Evolutionary conservation across 2,888 invertebrate genomes (phyloP), one percentile per base, ranked within the genome.

Genomic region (Hyposoter didymator): DNA sequence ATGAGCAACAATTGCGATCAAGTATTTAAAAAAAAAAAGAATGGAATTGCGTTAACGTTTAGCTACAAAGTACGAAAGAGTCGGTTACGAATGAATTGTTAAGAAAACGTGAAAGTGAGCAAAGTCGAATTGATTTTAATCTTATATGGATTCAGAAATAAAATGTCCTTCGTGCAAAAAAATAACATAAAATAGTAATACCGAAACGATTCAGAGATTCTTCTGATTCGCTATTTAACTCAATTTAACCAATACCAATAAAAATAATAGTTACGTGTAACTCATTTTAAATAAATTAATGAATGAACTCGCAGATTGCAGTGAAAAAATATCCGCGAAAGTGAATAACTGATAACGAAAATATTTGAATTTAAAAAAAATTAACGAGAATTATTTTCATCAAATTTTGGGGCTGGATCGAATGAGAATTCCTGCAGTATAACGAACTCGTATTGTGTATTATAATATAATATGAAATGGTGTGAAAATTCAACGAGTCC

Each of bases 121-220:
- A 35, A 78, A 75, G 85, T 73, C 69, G 79, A 80, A 85, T 52
- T 69, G 66, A 82, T 82, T 84, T 84, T 73, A 80, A 86, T 79
- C 72, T 52, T 6, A 62, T 82, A 80, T 45, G 81, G 74, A 72
- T 80, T 70, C 78, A 70, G 64, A 69, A 59, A 59, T 49, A 43
- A 59, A 59, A 55, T 72, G 73, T 74, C 55, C 70, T 45, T 43
- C 49, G 52, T 35, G 69, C 17, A 49, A 64, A 82, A 66, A 69
- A 78, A 73, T 43, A 76, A 66, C n/a, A 67, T 73, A 62, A 55
- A 75, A 39, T 45, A 55, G 28, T 43, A n/a, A 47, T n/a, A 19
- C 49, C 7, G 28, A 62, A 62, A 81, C 64, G 66, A 76, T 35
- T 69, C 73, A 47, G 67, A 47, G 66, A 62, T 74, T 84, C 64